Evolutionary conservation across 2,113 vertebrate species (phyloP).

Genomic region (Eulemur macaco): DNA sequence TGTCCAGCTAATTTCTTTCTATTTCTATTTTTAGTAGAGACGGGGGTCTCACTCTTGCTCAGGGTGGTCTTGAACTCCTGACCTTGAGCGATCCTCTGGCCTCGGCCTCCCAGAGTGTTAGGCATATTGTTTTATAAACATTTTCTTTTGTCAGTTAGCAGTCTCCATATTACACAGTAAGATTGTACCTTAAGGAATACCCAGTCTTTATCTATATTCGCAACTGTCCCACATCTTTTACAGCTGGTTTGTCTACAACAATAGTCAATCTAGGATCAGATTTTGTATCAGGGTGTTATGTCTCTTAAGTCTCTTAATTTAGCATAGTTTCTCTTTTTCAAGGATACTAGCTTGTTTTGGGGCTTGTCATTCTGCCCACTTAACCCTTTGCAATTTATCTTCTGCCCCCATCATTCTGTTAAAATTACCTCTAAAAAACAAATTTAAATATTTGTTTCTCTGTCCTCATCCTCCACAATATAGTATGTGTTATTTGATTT

Average conservation of each 20-base stretch:
- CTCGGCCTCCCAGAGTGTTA: no score
- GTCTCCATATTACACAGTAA: neutral
- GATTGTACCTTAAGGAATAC: neutral
- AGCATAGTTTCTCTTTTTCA: constrained; percentile 32
- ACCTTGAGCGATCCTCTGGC: no score
- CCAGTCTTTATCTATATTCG: neutral
- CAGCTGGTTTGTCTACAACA: neutral
- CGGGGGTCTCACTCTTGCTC: no score
- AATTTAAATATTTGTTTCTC: neutral
- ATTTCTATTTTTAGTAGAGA: no score
- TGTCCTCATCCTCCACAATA: neutral
- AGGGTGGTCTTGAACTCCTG: no score
- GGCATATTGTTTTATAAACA: neutral
- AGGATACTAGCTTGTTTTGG: neutral
- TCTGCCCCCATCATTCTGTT: neutral
- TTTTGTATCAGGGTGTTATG: neutral
- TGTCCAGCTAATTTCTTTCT: no score
- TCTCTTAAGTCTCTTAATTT: neutral
- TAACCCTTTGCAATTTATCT: neutral
- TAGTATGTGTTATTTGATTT: neutral
- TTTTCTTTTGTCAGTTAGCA: neutral
- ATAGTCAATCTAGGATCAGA: neutral
- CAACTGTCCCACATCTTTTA: neutral
- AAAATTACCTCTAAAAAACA: constrained; percentile 15
- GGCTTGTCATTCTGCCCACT: neutral